phyloP scores from a whole-genome alignment of 2,113 vertebrate species.

The Axis porcinus region DNA sequence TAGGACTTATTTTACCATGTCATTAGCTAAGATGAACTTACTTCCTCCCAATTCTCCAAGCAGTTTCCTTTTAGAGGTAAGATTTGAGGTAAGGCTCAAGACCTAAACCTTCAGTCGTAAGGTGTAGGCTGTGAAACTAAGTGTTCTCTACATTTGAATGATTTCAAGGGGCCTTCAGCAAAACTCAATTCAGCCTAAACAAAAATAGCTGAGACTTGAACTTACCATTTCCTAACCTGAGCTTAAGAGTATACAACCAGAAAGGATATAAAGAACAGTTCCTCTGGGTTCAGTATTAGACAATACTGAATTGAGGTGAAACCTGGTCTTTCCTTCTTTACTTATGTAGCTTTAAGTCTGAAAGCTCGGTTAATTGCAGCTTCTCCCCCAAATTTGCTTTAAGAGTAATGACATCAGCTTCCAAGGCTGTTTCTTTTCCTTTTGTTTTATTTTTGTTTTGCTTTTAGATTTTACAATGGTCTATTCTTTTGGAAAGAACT shows the following conservation, averaged over 20 bases:
- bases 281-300: background rate
- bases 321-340: background rate
- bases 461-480: background rate
- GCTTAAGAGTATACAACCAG: background rate
- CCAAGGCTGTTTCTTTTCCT: background rate
- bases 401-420: background rate
- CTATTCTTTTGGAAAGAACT: slow-evolving; percentile 25
- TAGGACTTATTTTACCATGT: background rate
- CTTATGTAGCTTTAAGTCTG: background rate
- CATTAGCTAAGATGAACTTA: background rate
- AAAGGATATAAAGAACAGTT: background rate
- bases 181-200: background rate
- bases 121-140: background rate
- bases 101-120: background rate
- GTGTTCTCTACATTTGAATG: background rate
- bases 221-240: background rate
- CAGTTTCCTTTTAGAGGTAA: background rate
- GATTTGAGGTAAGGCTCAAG: background rate
- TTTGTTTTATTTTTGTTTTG: background rate
- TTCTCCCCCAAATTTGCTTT: background rate
- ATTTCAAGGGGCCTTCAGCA: background rate
- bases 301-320: background rate
- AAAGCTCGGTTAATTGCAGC: background rate
- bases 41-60: background rate
- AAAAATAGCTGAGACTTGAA: background rate